Percentiles rank a stretch among this genome's conserved stretches.
Conservation (phyloP, 2,797 vertebrate species). For the Champsocephalus esox region DNA sequence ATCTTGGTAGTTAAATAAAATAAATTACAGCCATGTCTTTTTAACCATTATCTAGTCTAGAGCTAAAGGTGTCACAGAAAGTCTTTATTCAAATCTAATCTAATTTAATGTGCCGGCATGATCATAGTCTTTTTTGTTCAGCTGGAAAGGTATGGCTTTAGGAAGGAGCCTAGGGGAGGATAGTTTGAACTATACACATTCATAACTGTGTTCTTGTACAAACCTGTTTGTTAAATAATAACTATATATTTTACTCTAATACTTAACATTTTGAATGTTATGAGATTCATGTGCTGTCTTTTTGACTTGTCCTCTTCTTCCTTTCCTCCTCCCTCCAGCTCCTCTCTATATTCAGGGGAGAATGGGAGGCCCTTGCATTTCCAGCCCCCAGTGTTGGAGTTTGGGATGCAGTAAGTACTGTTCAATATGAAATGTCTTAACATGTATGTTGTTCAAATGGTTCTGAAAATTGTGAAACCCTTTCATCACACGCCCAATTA, state of each 20-base stretch:
- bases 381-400: slow-evolving; percentile 93
- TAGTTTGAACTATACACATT: background rate
- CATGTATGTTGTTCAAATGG: slow-evolving; percentile 11
- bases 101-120: background rate
- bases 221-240: background rate
- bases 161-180: background rate
- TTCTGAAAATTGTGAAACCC: slow-evolving; percentile 15
- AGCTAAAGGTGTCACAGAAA: background rate
- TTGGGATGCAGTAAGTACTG: slow-evolving; percentile 92
- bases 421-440: slow-evolving; percentile 18
- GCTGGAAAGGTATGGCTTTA: background rate
- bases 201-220: slow-evolving; percentile 12
- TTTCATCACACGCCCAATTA: background rate
- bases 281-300: slow-evolving; percentile 7
- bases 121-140: background rate
- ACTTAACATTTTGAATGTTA: background rate
- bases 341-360: slow-evolving; percentile 87
- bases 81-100: too few relatives aligned
- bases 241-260: background rate
- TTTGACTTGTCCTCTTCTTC: background rate
- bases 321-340: slow-evolving; percentile 80
- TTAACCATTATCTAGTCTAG: background rate
- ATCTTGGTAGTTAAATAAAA: too few relatives aligned
- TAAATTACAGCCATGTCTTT: background rate
- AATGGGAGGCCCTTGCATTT: slow-evolving; percentile 91